phyloP scores from a whole-genome alignment of 2,113 vertebrate genomes.

The Noturus placidus region DNA sequence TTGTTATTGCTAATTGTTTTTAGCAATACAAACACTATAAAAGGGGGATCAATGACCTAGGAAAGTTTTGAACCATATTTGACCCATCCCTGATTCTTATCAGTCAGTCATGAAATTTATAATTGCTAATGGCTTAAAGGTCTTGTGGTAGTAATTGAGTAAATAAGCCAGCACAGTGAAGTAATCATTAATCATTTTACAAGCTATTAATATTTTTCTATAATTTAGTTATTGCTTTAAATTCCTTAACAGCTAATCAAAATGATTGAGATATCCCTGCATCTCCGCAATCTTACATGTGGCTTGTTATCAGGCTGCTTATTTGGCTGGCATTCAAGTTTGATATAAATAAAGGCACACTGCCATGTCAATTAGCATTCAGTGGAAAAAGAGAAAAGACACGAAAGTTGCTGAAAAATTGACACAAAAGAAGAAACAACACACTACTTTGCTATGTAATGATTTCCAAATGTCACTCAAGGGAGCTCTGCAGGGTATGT shows the following conservation, averaged over 20 bases:
- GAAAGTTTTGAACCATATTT: not conserved
- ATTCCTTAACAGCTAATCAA: not conserved
- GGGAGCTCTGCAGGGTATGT: conserved; percentile 5
- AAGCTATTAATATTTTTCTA: not conserved
- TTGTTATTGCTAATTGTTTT: not conserved
- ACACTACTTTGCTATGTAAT: conserved; percentile 1
- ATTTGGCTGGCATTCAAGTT: not conserved
- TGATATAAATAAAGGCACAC: conserved; percentile 28
- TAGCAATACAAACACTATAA: not conserved
- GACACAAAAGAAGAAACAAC: not conserved
- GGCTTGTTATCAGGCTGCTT: not conserved
- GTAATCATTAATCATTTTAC: not conserved
- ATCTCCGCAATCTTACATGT: not conserved
- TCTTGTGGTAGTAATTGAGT: not conserved
- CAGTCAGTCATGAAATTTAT: not conserved
- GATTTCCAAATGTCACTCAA: conserved; percentile 5
- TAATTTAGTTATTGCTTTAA: not conserved
- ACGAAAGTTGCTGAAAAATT: not conserved
- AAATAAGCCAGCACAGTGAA: not conserved
- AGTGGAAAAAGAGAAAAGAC: not conserved
- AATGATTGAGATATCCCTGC: no score
- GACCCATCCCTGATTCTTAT: not conserved
- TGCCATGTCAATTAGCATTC: not conserved
- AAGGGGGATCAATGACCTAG: not conserved
- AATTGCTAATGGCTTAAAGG: not conserved